Evolutionary conservation across 2,797 vertebrate genomes (phyloP).

Genomic region (Silurus lanzhouensis): DNA sequence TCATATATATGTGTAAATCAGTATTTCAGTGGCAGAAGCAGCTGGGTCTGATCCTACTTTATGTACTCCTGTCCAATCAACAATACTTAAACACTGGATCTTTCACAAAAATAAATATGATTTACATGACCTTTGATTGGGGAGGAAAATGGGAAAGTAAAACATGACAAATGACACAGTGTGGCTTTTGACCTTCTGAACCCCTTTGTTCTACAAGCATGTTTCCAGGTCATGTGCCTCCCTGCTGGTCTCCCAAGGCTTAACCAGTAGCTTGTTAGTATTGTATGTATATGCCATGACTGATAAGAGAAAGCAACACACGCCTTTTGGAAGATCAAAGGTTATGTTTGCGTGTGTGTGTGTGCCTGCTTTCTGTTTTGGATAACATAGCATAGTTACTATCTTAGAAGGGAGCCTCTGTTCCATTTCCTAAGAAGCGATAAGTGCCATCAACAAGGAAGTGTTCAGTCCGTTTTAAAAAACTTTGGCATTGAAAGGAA

Average conservation of each 20-base stretch:
- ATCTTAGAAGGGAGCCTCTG: slow-evolving; percentile 50
- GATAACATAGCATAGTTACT: slow-evolving; percentile 34
- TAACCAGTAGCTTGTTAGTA: slow-evolving; percentile 15
- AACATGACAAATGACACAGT: slow-evolving; percentile 35
- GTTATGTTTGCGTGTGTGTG: slow-evolving; percentile 13
- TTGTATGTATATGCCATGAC: slow-evolving; percentile 37
- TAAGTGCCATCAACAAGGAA: slow-evolving; percentile 35
- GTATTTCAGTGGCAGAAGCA: neutral
- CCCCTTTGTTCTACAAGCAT: slow-evolving; percentile 9
- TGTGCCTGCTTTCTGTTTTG: slow-evolving; percentile 37
- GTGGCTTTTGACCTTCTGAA: slow-evolving; percentile 32
- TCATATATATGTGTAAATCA: neutral
- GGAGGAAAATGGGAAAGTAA: slow-evolving; percentile 18
- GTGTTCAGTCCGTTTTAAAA: neutral
- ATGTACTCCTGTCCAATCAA: neutral
- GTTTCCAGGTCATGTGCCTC: slow-evolving; percentile 3
- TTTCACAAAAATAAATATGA: neutral
- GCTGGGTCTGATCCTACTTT: slow-evolving; percentile 19
- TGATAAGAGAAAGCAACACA: slow-evolving; percentile 49
- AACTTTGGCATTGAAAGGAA: neutral
- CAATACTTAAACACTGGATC: neutral
- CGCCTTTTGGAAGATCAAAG: slow-evolving; percentile 31
- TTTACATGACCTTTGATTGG: neutral
- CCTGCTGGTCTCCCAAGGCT: neutral
- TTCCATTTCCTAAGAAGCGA: slow-evolving; percentile 42